Evolutionary conservation across 2,797 vertebrate genomes (phyloP), one percentile per base, ranked within the genome.

Genomic region (Margarornis squamiger): DNA sequence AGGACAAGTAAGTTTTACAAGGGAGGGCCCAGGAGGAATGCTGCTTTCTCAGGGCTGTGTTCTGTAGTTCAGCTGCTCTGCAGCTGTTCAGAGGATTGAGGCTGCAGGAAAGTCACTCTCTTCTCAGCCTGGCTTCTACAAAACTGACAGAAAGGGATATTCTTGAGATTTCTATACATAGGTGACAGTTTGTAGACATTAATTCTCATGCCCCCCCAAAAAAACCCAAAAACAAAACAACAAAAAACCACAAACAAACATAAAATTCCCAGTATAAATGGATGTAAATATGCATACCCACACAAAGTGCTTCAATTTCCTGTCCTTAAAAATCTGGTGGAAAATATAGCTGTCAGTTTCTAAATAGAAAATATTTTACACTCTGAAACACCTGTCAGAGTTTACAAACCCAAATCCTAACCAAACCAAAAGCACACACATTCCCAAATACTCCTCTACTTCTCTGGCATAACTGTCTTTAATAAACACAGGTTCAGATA

Each of bases 331-430:
- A 78, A 32, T 5, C 26, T 63, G 32, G 5, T 34, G 54, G 65
- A 52, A 91, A 85, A 75, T 16, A 52, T 14, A 49, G 30, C 29
- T 74, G 66, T 32, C 52, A n/a, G 27, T 48, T 83, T 91, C 61
- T 81, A 55, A 87, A 43, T n/a, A 32, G 14, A 58, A 52, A 80
- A 41, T 62, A 75, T 73, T 92, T 84, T 30, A 46, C 27, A 29
- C 20, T 66, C 30, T 58, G 75, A 86, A 83, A 77, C 39, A 67
- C 23, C 38, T 71, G 54, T 29, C 19, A 74, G 63, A 51, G 16
- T 74, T 30, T 80, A 43, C 16, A 92, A 79, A 88, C 24, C 43
- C 39, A 76, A 73, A 82, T 36, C 27, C n/a, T 79, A 72, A 72
- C 29, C 14, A 79, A 70, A 70, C 43, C 24, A 61, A 45, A 87